Evolutionary conservation across 2,888 invertebrate species (phyloP).

Genomic region (Xylocampa areola): DNA sequence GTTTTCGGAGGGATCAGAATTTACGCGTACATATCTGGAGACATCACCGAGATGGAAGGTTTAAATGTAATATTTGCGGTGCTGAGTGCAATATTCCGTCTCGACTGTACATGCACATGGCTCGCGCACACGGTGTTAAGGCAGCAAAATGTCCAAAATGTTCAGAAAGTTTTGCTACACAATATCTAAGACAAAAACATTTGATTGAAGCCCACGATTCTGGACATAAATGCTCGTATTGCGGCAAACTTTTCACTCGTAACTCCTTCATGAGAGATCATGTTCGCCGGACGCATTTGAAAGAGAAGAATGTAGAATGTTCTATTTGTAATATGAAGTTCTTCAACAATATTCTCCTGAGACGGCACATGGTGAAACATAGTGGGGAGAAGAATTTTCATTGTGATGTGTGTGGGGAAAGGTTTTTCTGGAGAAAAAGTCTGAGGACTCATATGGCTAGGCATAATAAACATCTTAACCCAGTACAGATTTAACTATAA

Average conservation of each 20-base stretch:
- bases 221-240: constrained; percentile 83
- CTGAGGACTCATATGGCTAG: constrained; percentile 89
- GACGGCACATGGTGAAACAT: constrained; percentile 84
- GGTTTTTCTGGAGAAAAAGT: constrained; percentile 91
- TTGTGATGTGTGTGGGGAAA: constrained; percentile 90
- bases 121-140: constrained; percentile 81
- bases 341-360: constrained; percentile 81
- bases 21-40: constrained; percentile 84
- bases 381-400: constrained; percentile 89
- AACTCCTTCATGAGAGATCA: constrained; percentile 84
- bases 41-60: constrained; percentile 82
- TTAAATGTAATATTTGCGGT: constrained; percentile 81
- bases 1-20: constrained; percentile 84
- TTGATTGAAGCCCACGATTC: constrained; percentile 86
- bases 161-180: constrained; percentile 84
- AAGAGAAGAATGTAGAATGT: constrained; percentile 84
- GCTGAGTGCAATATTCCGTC: constrained; percentile 84
- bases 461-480: constrained; percentile 73
- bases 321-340: constrained; percentile 84
- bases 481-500: constrained; percentile 54
- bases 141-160: constrained; percentile 85
- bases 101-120: constrained; percentile 86
- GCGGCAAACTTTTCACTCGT: constrained; percentile 81
- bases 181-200: constrained; percentile 87
- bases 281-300: constrained; percentile 80